Evolutionary conservation across 2,888 invertebrate genomes (phyloP).

Genomic region (Sarcophaga rosellei): DNA sequence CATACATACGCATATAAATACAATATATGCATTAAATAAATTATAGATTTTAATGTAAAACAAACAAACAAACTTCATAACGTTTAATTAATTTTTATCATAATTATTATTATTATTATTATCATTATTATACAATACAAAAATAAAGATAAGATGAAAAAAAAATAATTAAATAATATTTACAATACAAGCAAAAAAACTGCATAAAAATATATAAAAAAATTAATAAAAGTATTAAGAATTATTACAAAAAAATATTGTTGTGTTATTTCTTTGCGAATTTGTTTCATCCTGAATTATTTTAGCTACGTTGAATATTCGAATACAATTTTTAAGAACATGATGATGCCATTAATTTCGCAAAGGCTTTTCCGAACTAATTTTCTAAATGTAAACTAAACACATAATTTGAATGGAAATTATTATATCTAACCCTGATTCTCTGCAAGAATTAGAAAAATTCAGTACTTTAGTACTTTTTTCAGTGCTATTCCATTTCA

Average conservation of each 20-base stretch:
- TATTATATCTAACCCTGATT: no score
- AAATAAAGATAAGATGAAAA: conserved; percentile 36
- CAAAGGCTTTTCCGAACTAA: no score
- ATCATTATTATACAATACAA: conserved; percentile 32
- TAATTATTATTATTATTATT: conserved; percentile 56
- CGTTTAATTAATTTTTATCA: conserved; percentile 68
- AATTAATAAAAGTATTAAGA: conserved; percentile 67
- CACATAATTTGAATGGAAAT: no score
- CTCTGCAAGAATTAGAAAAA: no score
- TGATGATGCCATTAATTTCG: no score
- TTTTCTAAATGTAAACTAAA: no score
- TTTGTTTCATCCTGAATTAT: no score
- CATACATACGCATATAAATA: conserved; percentile 5
- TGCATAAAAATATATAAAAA: conserved; percentile 61
- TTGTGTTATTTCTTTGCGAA: conserved; percentile 7
- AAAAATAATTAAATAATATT: conserved; percentile 59
- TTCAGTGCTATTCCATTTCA: no score
- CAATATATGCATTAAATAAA: conserved; percentile 43
- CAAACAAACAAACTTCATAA: conserved; percentile 70
- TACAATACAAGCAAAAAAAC: conserved; percentile 64
- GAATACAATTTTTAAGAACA: no score
- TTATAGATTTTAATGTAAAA: conserved; percentile 62
- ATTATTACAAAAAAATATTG: conserved; percentile 58
- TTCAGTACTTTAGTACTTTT: no score
- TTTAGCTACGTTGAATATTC: no score